phyloP scores from a whole-genome alignment of 2,797 vertebrate genomes.

The Chiloscyllium punctatum region DNA sequence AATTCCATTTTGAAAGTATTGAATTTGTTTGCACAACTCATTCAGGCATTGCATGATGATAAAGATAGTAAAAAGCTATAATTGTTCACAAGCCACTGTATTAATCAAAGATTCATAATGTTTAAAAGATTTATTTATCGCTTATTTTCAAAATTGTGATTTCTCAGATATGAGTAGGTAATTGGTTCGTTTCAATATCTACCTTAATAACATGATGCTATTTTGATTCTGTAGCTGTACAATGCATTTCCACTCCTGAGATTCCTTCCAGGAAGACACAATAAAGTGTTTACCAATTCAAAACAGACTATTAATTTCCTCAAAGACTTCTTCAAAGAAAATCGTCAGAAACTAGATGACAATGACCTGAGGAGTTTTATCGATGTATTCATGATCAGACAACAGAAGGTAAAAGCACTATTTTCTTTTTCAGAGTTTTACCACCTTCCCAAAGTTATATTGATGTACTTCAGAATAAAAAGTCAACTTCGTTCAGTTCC shows the following conservation, averaged over 20 bases:
- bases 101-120: too few relatives aligned
- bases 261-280: not conserved
- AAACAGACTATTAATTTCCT: not conserved
- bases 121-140: too few relatives aligned
- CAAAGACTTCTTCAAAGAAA: not conserved
- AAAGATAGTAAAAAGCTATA: too few relatives aligned
- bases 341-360: not conserved
- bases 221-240: not conserved
- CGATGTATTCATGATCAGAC: not conserved
- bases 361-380: not conserved
- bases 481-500: not conserved
- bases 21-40: too few relatives aligned
- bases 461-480: not conserved
- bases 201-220: not conserved
- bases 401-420: not conserved
- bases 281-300: not conserved
- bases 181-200: not conserved
- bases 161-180: not conserved
- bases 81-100: too few relatives aligned
- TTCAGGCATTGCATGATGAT: too few relatives aligned
- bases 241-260: slow-evolving; percentile 5
- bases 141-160: too few relatives aligned
- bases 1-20: too few relatives aligned
- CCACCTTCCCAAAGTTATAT: not conserved
- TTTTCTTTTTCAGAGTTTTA: too few relatives aligned